Evolutionary conservation across 2,113 vertebrate genomes (phyloP).

Genomic region (Brachyhypopomus occidentalis): DNA sequence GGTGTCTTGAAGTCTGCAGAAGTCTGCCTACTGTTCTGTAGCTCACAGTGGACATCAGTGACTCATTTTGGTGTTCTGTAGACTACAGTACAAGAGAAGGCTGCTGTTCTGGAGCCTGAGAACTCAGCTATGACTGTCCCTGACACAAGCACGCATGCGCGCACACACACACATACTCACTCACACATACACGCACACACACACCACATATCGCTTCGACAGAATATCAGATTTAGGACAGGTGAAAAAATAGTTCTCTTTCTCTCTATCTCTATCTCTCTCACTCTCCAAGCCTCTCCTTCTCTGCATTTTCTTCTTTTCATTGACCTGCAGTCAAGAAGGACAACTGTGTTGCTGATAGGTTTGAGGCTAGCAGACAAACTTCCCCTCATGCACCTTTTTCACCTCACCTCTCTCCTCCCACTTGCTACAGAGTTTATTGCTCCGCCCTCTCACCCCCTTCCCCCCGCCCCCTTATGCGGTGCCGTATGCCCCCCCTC

Average conservation of each 20-base stretch:
- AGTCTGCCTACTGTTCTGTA: too few relatives aligned
- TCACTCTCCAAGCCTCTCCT: conserved; percentile 25
- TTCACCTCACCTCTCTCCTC: conserved; percentile 10
- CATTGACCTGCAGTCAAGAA: conserved; percentile 28
- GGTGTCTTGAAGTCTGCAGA: too few relatives aligned
- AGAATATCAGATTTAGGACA: conserved; percentile 37
- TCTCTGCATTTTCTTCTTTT: not conserved
- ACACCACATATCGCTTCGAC: not conserved
- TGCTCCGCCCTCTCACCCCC: conserved; percentile 14
- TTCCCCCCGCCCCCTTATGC: conserved; percentile 11
- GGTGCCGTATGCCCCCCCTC: conserved; percentile 40
- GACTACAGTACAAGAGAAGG: not conserved
- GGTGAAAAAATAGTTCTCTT: conserved; percentile 24
- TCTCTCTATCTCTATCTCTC: not conserved
- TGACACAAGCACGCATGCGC: not conserved
- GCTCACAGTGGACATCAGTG: too few relatives aligned
- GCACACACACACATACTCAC: conserved; percentile 18
- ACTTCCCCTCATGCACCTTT: conserved; percentile 10
- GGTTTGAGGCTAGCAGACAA: not conserved
- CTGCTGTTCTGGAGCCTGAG: not conserved
- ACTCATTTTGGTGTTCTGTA: too few relatives aligned
- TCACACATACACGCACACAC: conserved; percentile 35
- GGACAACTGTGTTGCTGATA: conserved; percentile 7
- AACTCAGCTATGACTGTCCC: too few relatives aligned
- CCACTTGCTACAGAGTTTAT: conserved; percentile 8